Evolutionary conservation across 2,113 vertebrate genomes (phyloP), one percentile per base, ranked within the genome.

Genomic region (Laticauda laticaudata): DNA sequence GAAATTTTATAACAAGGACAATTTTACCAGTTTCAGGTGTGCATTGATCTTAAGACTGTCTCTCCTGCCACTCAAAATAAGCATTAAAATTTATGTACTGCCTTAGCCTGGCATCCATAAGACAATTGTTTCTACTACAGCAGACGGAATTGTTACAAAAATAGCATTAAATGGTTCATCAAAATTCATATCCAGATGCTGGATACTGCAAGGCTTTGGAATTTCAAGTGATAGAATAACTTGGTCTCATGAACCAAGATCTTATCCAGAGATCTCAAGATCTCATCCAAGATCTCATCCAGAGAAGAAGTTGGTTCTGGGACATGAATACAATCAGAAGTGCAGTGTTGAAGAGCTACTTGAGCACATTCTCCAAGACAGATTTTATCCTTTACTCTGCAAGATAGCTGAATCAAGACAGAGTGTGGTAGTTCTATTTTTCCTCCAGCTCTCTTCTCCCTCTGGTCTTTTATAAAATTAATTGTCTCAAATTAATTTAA

Each of bases 401-500:
- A 10, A 29, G 89, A 34, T 34, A 69, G 20, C 4, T 53, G 20
- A 34, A 75, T 9, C 45, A 69, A 18, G 29, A 10, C 8, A 20
- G 10, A 5, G 4, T 91, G 88, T 26, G 75, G 51, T 55, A 88
- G 90, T 0, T 14, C 45, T 75, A 56, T 54, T 55, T 88, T 34
- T 39, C n/a, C 8, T 34, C 21, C 29, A 34, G 29, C 87, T 34
- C 34, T n/a, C 8, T 54, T 55, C 53, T 55, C 18, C 87, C 7
- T 21, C 54, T 34, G 29, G 53, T 10, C n/a, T 95, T 86, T 95
- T 92, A 92, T 61, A 55, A 95, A 94, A 87, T 92, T 92, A 94
- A 86, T 92, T 91, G 57, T 69, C 64, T 93, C 95, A 94, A 96
- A 96, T 95, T 96, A 96, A 96, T 95, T 92, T 96, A 95, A 95